phyloP scores from a whole-genome alignment of 2,113 vertebrate species.

The Calidris pygmaea region DNA sequence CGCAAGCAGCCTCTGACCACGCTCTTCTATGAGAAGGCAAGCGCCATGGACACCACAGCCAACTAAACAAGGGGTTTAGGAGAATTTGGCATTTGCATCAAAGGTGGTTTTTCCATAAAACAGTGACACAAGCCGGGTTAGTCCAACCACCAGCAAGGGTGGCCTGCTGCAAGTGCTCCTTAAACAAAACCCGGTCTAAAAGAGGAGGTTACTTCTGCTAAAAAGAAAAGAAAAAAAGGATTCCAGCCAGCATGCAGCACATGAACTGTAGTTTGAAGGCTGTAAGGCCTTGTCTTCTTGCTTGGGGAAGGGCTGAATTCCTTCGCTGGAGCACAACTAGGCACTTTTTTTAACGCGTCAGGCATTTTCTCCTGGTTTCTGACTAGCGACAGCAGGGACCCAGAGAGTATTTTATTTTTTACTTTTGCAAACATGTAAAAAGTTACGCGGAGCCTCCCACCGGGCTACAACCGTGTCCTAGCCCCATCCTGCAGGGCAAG shows the following conservation, averaged over 20 bases:
- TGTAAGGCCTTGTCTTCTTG: background rate
- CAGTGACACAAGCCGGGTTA: fast-evolving
- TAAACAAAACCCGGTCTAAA: background rate
- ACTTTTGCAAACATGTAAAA: background rate
- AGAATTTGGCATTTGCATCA: background rate
- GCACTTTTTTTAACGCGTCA: background rate
- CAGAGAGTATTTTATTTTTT: background rate
- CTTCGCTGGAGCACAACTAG: background rate
- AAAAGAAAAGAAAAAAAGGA: background rate
- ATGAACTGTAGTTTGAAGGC: background rate
- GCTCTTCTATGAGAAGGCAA: background rate
- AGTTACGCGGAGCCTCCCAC: background rate
- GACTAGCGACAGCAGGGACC: background rate
- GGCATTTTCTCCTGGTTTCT: background rate
- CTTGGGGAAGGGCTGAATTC: background rate
- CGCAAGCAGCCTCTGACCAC: fast-evolving
- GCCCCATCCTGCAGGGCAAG: background rate
- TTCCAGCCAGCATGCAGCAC: background rate
- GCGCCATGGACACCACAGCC: fast-evolving
- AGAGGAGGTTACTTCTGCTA: background rate
- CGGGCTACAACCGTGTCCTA: background rate
- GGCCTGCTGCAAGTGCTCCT: background rate
- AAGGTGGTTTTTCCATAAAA: background rate
- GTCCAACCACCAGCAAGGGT: fast-evolving
- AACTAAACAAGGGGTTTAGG: background rate